Evolutionary conservation across 1,140 invertebrate species (phyloP).

Genomic region (Diprion similis): DNA sequence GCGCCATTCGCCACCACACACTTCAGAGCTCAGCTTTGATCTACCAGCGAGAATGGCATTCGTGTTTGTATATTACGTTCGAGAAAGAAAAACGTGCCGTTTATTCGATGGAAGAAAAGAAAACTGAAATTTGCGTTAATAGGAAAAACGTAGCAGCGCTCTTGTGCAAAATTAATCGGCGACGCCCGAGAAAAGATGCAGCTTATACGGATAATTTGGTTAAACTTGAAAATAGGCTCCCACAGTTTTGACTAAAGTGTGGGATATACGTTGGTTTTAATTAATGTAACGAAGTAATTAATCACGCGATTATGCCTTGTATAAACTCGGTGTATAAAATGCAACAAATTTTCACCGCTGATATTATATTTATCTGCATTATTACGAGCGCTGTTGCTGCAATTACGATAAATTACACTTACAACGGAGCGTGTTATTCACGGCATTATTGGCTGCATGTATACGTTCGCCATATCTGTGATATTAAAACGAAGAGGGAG

Average conservation of each 20-base stretch:
- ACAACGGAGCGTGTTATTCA: too few relatives aligned
- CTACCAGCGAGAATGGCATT: too few relatives aligned
- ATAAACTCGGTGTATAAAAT: not conserved
- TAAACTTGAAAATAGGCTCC: not conserved
- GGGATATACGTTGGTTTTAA: not conserved
- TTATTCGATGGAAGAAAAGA: too few relatives aligned
- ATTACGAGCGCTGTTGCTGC: not conserved
- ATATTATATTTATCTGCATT: not conserved
- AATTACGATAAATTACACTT: not conserved
- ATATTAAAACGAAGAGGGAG: not conserved
- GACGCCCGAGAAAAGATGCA: too few relatives aligned
- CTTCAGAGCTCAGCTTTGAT: not conserved
- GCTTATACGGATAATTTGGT: too few relatives aligned
- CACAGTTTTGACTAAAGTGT: not conserved
- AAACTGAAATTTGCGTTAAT: too few relatives aligned
- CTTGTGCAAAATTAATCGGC: too few relatives aligned
- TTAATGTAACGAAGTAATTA: not conserved
- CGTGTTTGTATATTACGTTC: too few relatives aligned
- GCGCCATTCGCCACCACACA: not conserved
- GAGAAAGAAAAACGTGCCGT: too few relatives aligned
- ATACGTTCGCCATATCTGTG: not conserved
- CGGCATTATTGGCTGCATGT: not conserved
- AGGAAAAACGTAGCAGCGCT: too few relatives aligned
- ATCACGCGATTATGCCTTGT: not conserved
- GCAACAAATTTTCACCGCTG: not conserved